phyloP scores from a whole-genome alignment of 2,113 vertebrate genomes.

The Neomonachus schauinslandi region DNA sequence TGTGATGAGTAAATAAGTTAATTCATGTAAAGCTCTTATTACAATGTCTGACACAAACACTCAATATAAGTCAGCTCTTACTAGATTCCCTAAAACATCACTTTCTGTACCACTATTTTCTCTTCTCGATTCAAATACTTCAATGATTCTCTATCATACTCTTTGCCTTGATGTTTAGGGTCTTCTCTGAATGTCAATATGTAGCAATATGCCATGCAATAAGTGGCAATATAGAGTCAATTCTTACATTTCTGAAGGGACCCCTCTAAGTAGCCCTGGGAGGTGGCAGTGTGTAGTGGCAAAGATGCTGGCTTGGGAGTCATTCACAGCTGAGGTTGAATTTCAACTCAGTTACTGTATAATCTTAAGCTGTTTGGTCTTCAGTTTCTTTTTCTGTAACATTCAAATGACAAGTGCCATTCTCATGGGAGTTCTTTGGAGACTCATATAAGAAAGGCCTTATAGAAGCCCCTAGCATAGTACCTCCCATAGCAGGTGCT shows the following conservation, averaged over 20 bases:
- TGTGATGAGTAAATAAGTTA: slow-evolving; percentile 42
- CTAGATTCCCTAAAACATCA: slow-evolving; percentile 14
- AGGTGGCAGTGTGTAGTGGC: neutral
- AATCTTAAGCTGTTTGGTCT: slow-evolving; percentile 8
- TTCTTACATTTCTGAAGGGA: neutral
- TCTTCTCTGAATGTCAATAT: neutral
- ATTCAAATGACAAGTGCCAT: neutral
- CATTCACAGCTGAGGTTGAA: slow-evolving; percentile 21
- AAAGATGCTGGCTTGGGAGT: slow-evolving; percentile 15
- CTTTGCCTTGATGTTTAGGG: neutral
- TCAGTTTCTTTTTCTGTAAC: slow-evolving; percentile 42
- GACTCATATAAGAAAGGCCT: slow-evolving; percentile 5
- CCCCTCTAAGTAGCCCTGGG: neutral
- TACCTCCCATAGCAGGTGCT: neutral
- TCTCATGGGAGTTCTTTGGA: slow-evolving; percentile 3
- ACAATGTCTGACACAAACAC: neutral
- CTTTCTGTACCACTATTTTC: neutral
- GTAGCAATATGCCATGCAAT: neutral
- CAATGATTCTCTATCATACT: slow-evolving; percentile 26
- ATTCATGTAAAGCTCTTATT: neutral
- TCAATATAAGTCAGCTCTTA: slow-evolving; percentile 29
- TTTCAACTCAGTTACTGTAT: slow-evolving; percentile 24
- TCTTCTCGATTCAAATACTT: neutral
- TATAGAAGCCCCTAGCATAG: neutral
- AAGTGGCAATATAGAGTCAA: neutral